Evolutionary conservation across 2,888 invertebrate species (phyloP).

Genomic region (Torymus aiolomorphi): DNA sequence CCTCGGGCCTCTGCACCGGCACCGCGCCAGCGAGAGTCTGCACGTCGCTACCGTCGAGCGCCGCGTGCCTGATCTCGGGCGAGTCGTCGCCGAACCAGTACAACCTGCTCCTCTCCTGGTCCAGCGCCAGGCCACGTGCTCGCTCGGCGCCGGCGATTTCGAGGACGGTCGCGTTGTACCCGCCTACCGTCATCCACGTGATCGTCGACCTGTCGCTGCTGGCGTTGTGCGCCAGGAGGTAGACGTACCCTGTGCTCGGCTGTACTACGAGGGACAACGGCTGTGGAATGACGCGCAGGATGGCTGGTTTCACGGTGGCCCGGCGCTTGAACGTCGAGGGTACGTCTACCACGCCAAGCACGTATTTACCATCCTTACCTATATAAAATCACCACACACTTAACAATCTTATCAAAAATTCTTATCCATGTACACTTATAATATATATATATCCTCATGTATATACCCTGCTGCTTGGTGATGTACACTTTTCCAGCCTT

Average conservation of each 20-base stretch:
- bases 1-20: conserved; percentile 5
- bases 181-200: not conserved
- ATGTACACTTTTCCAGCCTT: conserved; percentile 18
- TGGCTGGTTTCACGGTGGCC: not conserved
- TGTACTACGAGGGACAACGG: conserved; percentile 26
- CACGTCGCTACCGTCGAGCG: not conserved
- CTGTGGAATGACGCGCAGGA: conserved; percentile 16
- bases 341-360: conserved; percentile 23
- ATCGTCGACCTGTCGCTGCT: not conserved
- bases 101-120: not conserved
- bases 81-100: conserved; percentile 25
- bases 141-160: not conserved
- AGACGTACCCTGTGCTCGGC: conserved; percentile 28
- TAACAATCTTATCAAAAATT: no score
- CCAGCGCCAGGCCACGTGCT: conserved; percentile 8
- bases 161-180: not conserved
- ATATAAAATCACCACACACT: no score
- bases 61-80: not conserved
- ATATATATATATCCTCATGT: not conserved
- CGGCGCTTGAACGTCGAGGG: conserved; percentile 24
- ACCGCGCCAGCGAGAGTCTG: not conserved
- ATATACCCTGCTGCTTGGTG: conserved; percentile 18
- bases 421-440: no score
- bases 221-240: conserved; percentile 11
- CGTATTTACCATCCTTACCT: conserved; percentile 17